phyloP scores from a whole-genome alignment of 2,113 vertebrate genomes.

The Pan troglodytes region DNA sequence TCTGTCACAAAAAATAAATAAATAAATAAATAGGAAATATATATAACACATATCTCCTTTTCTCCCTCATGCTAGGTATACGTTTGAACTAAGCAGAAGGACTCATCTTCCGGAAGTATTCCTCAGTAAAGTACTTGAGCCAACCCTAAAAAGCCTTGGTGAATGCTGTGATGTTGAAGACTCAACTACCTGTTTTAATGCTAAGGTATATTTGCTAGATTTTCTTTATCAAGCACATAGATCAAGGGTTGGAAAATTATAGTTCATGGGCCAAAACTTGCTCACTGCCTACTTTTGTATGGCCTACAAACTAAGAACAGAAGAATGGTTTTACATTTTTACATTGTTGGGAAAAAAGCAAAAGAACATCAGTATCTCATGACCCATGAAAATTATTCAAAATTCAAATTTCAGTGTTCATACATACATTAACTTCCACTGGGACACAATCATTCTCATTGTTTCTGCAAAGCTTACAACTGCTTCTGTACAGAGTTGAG shows the following conservation, averaged over 20 bases:
- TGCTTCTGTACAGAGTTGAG: not conserved
- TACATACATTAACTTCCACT: not conserved
- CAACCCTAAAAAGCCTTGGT: not conserved
- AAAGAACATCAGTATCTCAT: not conserved
- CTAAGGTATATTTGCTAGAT: conserved; percentile 67
- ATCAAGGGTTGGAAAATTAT: not conserved
- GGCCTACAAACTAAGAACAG: not conserved
- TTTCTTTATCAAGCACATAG: not conserved
- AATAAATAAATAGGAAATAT: too few relatives aligned
- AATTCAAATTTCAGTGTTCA: not conserved
- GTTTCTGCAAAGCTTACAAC: not conserved
- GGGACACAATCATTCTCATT: not conserved
- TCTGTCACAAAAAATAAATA: too few relatives aligned
- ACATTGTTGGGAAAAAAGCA: not conserved
- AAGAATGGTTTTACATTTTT: not conserved
- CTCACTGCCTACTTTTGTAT: not conserved
- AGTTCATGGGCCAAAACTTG: not conserved
- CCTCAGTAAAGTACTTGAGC: conserved; percentile 69
- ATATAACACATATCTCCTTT: not conserved
- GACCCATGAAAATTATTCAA: not conserved
- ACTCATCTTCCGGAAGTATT: conserved; percentile 78
- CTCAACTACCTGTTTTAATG: conserved; percentile 55
- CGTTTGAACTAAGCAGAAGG: conserved; percentile 77
- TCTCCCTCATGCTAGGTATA: conserved; percentile 65
- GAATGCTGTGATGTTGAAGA: conserved; percentile 78